Evolutionary conservation across 2,797 vertebrate genomes (phyloP).

Genomic region (Distichodus sexfasciatus): DNA sequence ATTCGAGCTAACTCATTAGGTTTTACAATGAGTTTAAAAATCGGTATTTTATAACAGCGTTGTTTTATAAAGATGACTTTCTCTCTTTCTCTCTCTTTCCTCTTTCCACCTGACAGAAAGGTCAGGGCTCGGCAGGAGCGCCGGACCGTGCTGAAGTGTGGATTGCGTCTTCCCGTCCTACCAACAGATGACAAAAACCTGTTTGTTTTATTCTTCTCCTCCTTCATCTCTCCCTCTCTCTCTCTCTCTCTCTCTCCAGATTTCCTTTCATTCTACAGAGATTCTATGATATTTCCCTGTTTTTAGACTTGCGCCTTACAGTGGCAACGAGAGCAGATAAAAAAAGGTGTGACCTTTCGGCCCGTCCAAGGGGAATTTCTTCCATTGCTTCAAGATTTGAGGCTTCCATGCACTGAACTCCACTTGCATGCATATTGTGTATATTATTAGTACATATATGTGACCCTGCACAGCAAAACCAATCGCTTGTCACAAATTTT

Average conservation of each 20-base stretch:
- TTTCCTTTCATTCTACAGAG: not conserved
- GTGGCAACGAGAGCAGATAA: conserved; percentile 14
- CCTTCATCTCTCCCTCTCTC: not conserved
- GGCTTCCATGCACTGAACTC: too few species aligned
- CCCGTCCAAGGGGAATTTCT: conserved; percentile 13
- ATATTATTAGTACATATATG: too few species aligned
- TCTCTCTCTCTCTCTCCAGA: not conserved
- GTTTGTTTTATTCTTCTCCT: not conserved
- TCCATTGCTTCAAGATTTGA: not conserved
- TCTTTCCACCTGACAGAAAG: conserved; percentile 30
- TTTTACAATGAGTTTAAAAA: too few species aligned
- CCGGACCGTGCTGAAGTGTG: conserved; percentile 4
- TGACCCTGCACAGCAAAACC: too few species aligned
- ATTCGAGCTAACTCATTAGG: too few species aligned
- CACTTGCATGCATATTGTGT: too few species aligned
- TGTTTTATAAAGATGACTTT: too few species aligned
- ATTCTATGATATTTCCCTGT: conserved; percentile 19
- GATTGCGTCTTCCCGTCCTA: conserved; percentile 16
- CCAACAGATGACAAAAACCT: conserved; percentile 10
- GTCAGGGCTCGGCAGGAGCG: conserved; percentile 38
- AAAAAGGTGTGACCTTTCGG: conserved; percentile 49
- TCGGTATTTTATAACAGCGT: too few species aligned
- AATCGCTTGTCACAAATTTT: too few species aligned
- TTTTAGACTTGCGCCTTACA: conserved; percentile 1
- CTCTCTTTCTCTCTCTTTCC: too few species aligned